Evolutionary conservation across 2,888 invertebrate species (phyloP).

Genomic region (Cosmorhoe ocellata): DNA sequence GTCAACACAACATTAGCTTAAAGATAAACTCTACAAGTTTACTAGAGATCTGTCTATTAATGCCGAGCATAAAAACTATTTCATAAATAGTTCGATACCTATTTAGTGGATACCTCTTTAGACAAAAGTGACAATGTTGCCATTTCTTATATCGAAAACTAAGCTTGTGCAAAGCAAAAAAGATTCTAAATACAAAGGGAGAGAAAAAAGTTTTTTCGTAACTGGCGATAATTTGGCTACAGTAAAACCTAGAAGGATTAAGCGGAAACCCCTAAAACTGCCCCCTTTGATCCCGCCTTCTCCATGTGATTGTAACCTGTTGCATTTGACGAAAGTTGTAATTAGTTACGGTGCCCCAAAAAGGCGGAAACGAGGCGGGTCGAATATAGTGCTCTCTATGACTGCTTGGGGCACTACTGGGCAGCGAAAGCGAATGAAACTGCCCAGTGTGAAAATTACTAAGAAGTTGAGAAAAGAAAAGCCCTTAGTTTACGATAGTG

Average conservation of each 20-base stretch:
- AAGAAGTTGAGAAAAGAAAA: constrained; percentile 52
- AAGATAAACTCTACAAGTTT: no score
- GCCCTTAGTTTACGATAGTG: constrained; percentile 51
- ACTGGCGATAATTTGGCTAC: constrained; percentile 53
- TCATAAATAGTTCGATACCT: no score
- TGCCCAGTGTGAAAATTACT: constrained; percentile 54
- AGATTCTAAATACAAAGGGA: constrained; percentile 44
- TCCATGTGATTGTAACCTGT: constrained; percentile 61
- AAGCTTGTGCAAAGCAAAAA: constrained; percentile 59
- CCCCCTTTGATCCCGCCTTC: constrained; percentile 40
- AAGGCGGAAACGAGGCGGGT: constrained; percentile 62
- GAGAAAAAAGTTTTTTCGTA: constrained; percentile 52
- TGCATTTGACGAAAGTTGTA: constrained; percentile 67
- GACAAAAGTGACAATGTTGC: constrained; percentile 66
- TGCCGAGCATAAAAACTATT: no score
- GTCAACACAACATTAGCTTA: not conserved
- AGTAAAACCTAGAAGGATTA: constrained; percentile 46
- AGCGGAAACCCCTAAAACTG: constrained; percentile 49
- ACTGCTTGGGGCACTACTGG: constrained; percentile 60
- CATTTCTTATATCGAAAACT: constrained; percentile 69
- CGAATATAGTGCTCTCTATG: constrained; percentile 63
- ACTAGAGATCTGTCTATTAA: no score
- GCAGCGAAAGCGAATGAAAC: constrained; percentile 61
- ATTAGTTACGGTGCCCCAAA: constrained; percentile 58
- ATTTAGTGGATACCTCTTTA: no score